phyloP scores from a whole-genome alignment of 2,113 vertebrate genomes.

The Hoplias malabaricus region DNA sequence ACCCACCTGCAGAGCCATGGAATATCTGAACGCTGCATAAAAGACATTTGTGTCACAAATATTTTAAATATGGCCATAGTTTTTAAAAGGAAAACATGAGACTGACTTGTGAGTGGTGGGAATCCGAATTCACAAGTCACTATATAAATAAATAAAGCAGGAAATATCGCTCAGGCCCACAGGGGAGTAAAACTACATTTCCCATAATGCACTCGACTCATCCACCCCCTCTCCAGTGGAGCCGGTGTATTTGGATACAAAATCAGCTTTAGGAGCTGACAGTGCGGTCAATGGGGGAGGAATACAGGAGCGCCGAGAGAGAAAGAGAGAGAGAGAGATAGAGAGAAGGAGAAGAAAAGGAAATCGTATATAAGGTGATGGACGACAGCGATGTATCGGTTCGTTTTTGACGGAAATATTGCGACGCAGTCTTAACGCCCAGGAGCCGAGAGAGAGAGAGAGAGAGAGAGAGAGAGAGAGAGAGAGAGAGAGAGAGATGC shows the following conservation, averaged over 20 bases:
- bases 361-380: conserved; percentile 37
- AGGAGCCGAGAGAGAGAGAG: conserved; percentile 69
- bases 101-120: no score
- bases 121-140: no score
- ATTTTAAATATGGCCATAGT: no score
- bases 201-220: conserved; percentile 64
- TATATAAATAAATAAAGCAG: no score
- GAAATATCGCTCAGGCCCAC: background rate
- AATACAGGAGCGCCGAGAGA: conserved; percentile 56
- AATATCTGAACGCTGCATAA: no score
- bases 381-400: conserved; percentile 14
- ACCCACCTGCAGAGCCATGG: no score
- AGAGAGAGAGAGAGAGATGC: conserved; percentile 62
- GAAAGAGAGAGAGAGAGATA: conserved; percentile 29
- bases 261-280: conserved; percentile 73
- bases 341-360: conserved; percentile 13
- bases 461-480: conserved; percentile 54
- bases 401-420: conserved; percentile 45
- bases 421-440: conserved; percentile 68
- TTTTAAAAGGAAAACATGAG: no score
- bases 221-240: conserved; percentile 53
- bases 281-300: conserved; percentile 60
- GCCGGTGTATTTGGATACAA: conserved; percentile 75
- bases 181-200: conserved; percentile 59
- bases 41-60: no score